These are phyloP conservation scores for Cynoglossus semilaevis DNA, from an alignment of 2,113 vertebrate species.

Conservation along the genomic window DNA sequence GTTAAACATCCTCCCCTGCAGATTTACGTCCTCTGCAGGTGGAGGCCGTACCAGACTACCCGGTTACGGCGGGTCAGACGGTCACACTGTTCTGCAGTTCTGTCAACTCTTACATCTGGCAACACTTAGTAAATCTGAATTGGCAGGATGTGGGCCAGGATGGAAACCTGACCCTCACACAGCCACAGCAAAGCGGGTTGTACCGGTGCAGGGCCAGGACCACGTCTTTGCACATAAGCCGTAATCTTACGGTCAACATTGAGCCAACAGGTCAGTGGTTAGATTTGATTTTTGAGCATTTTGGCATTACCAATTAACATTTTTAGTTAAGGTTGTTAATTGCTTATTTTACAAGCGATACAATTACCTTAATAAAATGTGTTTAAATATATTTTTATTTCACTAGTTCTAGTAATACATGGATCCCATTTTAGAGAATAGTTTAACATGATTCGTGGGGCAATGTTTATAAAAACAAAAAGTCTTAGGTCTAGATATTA, in stretches of 20 bases:
- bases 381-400: too few species aligned
- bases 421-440: too few species aligned
- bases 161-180: slow-evolving; percentile 26
- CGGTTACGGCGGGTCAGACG: slow-evolving; percentile 34
- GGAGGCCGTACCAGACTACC: slow-evolving; percentile 37
- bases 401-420: too few species aligned
- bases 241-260: slow-evolving; percentile 33
- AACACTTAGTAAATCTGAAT: not conserved
- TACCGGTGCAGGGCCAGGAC: slow-evolving; percentile 32
- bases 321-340: too few species aligned
- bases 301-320: too few species aligned
- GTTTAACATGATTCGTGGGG: too few species aligned
- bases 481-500: too few species aligned
- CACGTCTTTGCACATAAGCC: rapidly evolving
- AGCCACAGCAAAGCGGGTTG: slow-evolving; percentile 40
- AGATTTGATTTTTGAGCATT: too few species aligned
- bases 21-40: slow-evolving; percentile 1
- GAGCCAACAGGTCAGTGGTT: slow-evolving; percentile 36
- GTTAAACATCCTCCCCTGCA: not conserved
- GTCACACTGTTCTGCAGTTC: slow-evolving; percentile 37
- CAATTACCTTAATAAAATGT: too few species aligned
- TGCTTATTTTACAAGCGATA: too few species aligned
- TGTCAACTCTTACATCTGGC: not conserved
- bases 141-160: not conserved
- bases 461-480: too few species aligned